phyloP scores from a whole-genome alignment of 2,113 vertebrate genomes.

The Crotalus horridus region DNA sequence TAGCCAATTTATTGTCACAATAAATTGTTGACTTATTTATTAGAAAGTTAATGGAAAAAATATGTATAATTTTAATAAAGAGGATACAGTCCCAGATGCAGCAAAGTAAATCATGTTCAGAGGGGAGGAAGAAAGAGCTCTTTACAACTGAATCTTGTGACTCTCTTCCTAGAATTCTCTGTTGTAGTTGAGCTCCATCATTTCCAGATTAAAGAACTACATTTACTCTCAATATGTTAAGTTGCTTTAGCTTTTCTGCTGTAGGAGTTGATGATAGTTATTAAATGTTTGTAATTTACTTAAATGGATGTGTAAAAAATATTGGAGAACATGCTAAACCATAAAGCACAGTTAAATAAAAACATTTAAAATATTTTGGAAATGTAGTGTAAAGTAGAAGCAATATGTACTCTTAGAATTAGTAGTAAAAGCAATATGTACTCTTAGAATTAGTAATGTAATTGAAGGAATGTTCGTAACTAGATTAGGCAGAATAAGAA shows the following conservation, averaged over 20 bases:
- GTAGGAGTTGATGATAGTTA: neutral
- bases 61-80: neutral
- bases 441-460: neutral
- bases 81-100: neutral
- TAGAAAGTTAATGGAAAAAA: neutral
- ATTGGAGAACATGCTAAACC: neutral
- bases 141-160: neutral
- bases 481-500: neutral
- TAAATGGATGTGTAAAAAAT: neutral
- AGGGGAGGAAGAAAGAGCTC: neutral
- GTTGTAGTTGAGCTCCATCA: neutral
- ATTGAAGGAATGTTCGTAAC: neutral
- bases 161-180: neutral
- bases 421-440: neutral
- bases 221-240: neutral
- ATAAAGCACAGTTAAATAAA: neutral
- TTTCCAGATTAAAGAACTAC: neutral
- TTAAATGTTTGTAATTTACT: neutral
- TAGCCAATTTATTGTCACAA: neutral
- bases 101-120: neutral
- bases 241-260: neutral
- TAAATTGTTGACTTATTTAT: slow-evolving; percentile 11
- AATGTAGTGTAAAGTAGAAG: neutral
- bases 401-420: neutral
- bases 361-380: neutral